Conservation (phyloP, 2,888 invertebrate genomes). For the Noctua janthe region DNA sequence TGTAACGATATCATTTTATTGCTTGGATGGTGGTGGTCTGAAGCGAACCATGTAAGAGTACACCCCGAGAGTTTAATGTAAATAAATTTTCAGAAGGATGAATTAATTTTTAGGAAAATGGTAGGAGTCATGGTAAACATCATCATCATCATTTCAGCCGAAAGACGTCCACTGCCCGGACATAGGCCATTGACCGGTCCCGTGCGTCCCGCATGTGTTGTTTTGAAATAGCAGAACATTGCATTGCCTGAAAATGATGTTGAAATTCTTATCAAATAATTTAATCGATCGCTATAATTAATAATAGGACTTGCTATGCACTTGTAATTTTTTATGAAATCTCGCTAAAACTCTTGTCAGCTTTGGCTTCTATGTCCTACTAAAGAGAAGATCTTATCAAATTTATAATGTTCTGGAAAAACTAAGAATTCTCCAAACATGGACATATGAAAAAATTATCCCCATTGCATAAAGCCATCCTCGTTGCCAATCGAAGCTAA, state of each 20-base stretch:
- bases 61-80: neutral
- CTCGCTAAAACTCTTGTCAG: neutral
- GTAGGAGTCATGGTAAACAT: too few relatives aligned
- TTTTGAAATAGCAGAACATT: neutral
- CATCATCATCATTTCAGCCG: too few relatives aligned
- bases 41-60: slow-evolving; percentile 69
- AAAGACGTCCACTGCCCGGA: too few relatives aligned
- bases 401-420: neutral
- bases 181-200: too few relatives aligned
- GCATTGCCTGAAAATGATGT: neutral
- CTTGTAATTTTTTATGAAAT: neutral
- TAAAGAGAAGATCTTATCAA: neutral
- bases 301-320: neutral
- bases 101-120: neutral
- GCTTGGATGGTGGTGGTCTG: slow-evolving; percentile 61
- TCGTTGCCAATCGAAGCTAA: slow-evolving; percentile 79
- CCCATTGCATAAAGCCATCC: slow-evolving; percentile 71
- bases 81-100: neutral
- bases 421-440: neutral
- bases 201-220: too few relatives aligned
- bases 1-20: slow-evolving; percentile 84
- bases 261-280: neutral
- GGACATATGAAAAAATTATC: slow-evolving; percentile 3
- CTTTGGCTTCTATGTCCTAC: neutral
- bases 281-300: neutral